Base-by-base conservation (phyloP, 2,888 invertebrate genomes). In the Rhopalosiphum nymphaeae region DNA sequence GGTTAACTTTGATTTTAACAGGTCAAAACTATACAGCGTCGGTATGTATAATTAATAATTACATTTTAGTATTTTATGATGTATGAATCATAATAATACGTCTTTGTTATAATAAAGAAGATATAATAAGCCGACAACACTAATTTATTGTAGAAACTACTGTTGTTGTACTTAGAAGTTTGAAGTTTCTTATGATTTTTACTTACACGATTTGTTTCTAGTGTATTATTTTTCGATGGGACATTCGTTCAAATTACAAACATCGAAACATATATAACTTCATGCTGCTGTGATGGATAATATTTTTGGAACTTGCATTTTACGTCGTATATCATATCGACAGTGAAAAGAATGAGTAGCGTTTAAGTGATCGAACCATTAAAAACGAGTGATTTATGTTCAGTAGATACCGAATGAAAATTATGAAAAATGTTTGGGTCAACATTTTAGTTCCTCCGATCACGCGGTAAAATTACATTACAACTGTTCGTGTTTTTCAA, bases 331-430 rank as follows among this genome's bases (percentile, higher is more conserved):
- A 92, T 88, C 86, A 91, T 86, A 88, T 88, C 49, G 88, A 89
- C 85, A 29, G 89, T 93, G 53, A 57, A 89, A 93, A 56, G 89
- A 85, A 10, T 56, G 89, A 93, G 78, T 56, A 56, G 57, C 78
- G 93, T 84, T 93, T 89, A 89, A 93, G 85, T 85, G 85, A 93
- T 89, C 93, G 93, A 84, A 85, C 84, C 89, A 46, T 89, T 89
- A 89, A 89, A 93, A 85, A 90, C 84, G 16, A 46, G 61, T 90
- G 93, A 93, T 93, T 93, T 93, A 93, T 93, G 89, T 90, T 85
- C 36, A 21, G 49, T 26, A 57, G 36, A 84, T 84, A 93, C 49
- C 84, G 56, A 84, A 46, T 78, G 89, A 49, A 85, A 93, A 90
- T 85, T 85, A 88, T 89, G 89, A 93, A 93, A 93, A 93, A 93